Evolutionary conservation across 2,888 invertebrate species (phyloP).

Genomic region (Carcina quercana): DNA sequence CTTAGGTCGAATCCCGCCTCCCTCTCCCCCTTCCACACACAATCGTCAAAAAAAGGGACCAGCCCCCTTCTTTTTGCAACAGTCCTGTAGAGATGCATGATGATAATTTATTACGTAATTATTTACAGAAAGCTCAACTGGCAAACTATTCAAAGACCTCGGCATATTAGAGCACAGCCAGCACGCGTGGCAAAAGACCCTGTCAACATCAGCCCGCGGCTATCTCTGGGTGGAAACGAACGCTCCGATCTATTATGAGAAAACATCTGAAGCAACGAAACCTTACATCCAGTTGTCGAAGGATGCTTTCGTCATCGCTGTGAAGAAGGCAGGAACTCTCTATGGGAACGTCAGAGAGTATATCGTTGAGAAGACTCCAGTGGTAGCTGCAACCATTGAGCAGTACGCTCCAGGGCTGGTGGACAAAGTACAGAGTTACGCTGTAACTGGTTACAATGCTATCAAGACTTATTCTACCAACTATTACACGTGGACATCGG

Average conservation of each 20-base stretch:
- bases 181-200: slow-evolving; percentile 75
- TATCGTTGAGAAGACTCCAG: slow-evolving; percentile 62
- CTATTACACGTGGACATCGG: slow-evolving; percentile 66
- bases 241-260: slow-evolving; percentile 78
- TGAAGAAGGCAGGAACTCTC: slow-evolving; percentile 65
- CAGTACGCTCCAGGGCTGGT: slow-evolving; percentile 82
- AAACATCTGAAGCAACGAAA: slow-evolving; percentile 66
- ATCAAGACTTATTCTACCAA: slow-evolving; percentile 63
- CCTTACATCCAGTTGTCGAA: slow-evolving; percentile 77
- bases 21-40: no score
- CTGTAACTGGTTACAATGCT: slow-evolving; percentile 50
- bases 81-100: no score
- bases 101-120: no score
- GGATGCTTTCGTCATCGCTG: slow-evolving; percentile 71
- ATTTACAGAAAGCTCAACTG: slow-evolving; percentile 77
- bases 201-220: slow-evolving; percentile 76
- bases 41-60: no score
- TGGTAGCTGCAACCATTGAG: slow-evolving; percentile 71
- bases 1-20: no score
- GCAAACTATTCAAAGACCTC: slow-evolving; percentile 76
- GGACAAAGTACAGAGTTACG: slow-evolving; percentile 73
- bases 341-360: slow-evolving; percentile 68
- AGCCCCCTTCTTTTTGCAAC: no score
- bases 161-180: slow-evolving; percentile 79
- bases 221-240: slow-evolving; percentile 80